Conservation (phyloP, 2,888 invertebrate species). For the Drosophila testacea region DNA sequence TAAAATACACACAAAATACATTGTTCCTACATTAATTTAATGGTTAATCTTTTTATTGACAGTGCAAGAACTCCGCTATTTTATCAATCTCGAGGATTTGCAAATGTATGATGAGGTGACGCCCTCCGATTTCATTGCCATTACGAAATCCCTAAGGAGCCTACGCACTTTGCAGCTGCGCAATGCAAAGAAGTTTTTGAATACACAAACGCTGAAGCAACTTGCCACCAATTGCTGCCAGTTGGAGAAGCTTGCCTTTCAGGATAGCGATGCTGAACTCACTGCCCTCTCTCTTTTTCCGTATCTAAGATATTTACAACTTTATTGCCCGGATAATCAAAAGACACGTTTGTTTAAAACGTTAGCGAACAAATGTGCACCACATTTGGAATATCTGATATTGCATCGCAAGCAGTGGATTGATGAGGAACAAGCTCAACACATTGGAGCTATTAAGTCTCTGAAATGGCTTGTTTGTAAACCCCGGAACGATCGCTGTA, state of each 20-base stretch:
- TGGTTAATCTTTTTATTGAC: neutral
- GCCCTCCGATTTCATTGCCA: conserved; percentile 52
- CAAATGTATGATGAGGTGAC: conserved; percentile 63
- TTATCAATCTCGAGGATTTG: conserved; percentile 54
- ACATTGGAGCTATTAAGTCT: conserved; percentile 50
- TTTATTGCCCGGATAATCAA: conserved; percentile 60
- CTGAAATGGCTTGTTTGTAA: conserved; percentile 66
- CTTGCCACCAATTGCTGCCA: conserved; percentile 49
- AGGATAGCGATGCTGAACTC: conserved; percentile 66
- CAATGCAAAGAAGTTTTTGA: conserved; percentile 62
- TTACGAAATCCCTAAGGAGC: conserved; percentile 49
- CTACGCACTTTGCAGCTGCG: conserved; percentile 58
- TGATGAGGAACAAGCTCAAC: conserved; percentile 61
- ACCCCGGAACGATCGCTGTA: conserved; percentile 61
- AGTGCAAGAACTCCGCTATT: conserved; percentile 66
- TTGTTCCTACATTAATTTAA: neutral
- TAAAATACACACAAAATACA: too few relatives aligned
- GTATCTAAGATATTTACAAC: conserved; percentile 57
- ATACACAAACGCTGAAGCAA: conserved; percentile 52
- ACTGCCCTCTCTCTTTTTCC: conserved; percentile 49
- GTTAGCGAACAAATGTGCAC: conserved; percentile 35
- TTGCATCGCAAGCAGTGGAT: conserved; percentile 70
- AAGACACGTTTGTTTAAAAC: conserved; percentile 59
- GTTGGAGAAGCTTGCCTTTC: conserved; percentile 62
- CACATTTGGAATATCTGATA: conserved; percentile 55